Evolutionary conservation across 2,113 vertebrate species (phyloP).

Genomic region (Neodontobutis hainanensis): DNA sequence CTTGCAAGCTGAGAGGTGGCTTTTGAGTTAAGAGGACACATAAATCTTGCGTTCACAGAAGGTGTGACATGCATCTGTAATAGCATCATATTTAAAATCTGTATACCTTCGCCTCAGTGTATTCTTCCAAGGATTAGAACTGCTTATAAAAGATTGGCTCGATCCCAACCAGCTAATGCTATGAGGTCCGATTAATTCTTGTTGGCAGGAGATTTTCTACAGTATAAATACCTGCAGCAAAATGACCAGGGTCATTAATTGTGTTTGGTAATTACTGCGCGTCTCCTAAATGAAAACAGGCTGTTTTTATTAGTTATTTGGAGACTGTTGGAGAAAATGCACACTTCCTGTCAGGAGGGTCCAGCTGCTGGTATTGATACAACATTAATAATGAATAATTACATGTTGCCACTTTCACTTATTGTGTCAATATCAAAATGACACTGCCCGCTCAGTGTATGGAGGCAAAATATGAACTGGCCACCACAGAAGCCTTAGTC

Average conservation of each 20-base stretch:
- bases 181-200: constrained; percentile 48
- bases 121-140: constrained; percentile 22
- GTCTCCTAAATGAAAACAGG: constrained; percentile 39
- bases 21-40: constrained; percentile 63
- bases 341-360: neutral
- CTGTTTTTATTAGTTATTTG: constrained; percentile 36
- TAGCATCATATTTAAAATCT: constrained; percentile 54
- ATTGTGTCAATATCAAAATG: constrained; percentile 36
- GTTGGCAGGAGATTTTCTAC: constrained; percentile 36
- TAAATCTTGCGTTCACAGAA: constrained; percentile 60
- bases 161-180: constrained; percentile 23
- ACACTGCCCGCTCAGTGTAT: neutral
- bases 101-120: constrained; percentile 32
- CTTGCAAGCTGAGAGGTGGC: constrained; percentile 51
- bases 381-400: constrained; percentile 39
- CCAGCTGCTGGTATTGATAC: constrained; percentile 17
- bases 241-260: constrained; percentile 57
- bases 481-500: neutral
- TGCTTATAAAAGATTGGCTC: constrained; percentile 45
- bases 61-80: constrained; percentile 61
- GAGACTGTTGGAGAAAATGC: constrained; percentile 1
- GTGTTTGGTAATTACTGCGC: constrained; percentile 51
- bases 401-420: constrained; percentile 22
- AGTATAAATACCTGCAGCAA: constrained; percentile 51
- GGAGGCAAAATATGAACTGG: neutral